Conservation (phyloP, 2,113 vertebrate species). For the Ranitomeya imitator region DNA sequence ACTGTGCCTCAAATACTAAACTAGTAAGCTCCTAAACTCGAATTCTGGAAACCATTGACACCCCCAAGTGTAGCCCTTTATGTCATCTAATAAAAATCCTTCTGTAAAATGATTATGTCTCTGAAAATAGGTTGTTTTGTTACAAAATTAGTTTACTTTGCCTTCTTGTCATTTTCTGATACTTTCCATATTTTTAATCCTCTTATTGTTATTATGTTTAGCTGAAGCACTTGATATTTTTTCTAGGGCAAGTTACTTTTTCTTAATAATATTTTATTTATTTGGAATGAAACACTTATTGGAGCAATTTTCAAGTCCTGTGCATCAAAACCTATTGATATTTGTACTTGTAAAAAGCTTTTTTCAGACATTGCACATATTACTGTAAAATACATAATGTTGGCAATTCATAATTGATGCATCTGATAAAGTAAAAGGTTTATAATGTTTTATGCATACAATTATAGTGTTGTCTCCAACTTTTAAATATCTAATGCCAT, state of each 20-base stretch:
- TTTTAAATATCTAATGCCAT: slow-evolving; percentile 9
- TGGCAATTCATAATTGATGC: slow-evolving; percentile 29
- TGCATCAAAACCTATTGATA: neutral
- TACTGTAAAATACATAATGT: slow-evolving; percentile 17
- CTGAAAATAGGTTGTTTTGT: neutral
- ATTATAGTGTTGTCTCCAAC: neutral
- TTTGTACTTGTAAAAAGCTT: slow-evolving; percentile 33
- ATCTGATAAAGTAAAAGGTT: slow-evolving; percentile 37
- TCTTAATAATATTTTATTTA: slow-evolving; percentile 21
- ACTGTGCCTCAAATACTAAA: too few species aligned
- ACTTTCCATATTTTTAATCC: neutral
- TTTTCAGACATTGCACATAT: neutral
- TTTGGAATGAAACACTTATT: neutral
- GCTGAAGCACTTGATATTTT: neutral
- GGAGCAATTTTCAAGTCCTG: neutral
- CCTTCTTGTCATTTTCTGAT: neutral
- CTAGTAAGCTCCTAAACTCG: too few species aligned
- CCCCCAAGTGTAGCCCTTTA: neutral
- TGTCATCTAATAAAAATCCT: neutral
- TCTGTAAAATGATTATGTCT: neutral
- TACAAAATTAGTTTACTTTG: neutral
- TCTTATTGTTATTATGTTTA: neutral
- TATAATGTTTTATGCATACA: slow-evolving; percentile 33
- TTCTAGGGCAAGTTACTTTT: neutral
- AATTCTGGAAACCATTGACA: neutral